Base-by-base conservation (phyloP, 2,797 vertebrate genomes). In the Scomberomorus guttatus region DNA sequence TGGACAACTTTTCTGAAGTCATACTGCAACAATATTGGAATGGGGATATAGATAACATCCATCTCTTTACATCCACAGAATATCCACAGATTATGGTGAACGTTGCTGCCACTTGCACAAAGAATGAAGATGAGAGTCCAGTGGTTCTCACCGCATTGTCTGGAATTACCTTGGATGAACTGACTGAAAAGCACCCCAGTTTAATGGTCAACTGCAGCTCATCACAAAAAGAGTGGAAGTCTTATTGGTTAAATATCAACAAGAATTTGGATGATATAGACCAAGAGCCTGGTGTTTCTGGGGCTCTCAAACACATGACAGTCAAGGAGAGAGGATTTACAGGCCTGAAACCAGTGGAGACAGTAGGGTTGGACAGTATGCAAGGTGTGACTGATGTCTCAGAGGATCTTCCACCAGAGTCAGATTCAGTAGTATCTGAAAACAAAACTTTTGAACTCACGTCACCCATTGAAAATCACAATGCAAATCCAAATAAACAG, bases 61-160 rank as follows among this genome's bases (percentile, higher is more conserved):
- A 15, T 86, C 58, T 87, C 25, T 85, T 87, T 84, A 46, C 18
- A 18, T 85, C 72, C 72, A 85, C 83, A 90, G 89, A 83, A 44
- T 77, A 61, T 72, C 62, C 34, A 68, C 51, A 69, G 50, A 61
- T 76, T 48, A 39, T 63, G 64, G 5, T 4, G 50, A 25, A 66
- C 0, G 65, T 63, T 57, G 58, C 76, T 37, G 39, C 58, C 34
- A 42, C 37, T 42, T 72, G 34, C 37, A 54, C 59, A 64, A 73
- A 75, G 48, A 76, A 27, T 29, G 65, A 86, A 51, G 72, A 80
- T 3, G 25, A 64, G 27, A 24, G 20, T 64, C 60, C 76, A n/a
- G 37, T 60, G 29, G 39, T 76, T 57, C 32, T 80, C 24, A 29
- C 29, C 0, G 14, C 81, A 14, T 0, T 56, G 25, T 20, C 46